Evolutionary conservation across 2,888 invertebrate genomes (phyloP).

Genomic region (Drosophila nigricruria): DNA sequence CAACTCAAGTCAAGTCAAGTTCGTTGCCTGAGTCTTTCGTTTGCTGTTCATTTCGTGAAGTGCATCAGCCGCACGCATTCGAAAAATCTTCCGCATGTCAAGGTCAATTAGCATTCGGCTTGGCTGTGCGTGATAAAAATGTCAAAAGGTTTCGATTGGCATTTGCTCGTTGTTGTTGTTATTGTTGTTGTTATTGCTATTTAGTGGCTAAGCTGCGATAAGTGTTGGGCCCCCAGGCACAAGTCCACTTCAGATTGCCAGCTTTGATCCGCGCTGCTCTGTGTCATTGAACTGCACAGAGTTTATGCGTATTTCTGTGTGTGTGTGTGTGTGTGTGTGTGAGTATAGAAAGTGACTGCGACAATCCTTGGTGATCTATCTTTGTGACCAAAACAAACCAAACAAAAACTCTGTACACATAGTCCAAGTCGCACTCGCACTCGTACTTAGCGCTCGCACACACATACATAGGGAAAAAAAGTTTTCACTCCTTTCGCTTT

Average conservation of each 20-base stretch:
- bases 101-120: slow-evolving; percentile 76
- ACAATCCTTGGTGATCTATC: slow-evolving; percentile 78
- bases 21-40: slow-evolving; percentile 63
- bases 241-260: slow-evolving; percentile 59
- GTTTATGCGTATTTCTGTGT: slow-evolving; percentile 6
- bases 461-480: slow-evolving; percentile 43
- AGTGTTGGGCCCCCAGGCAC: slow-evolving; percentile 62
- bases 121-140: slow-evolving; percentile 75
- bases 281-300: slow-evolving; percentile 57
- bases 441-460: slow-evolving; percentile 35
- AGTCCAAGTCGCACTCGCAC: slow-evolving; percentile 30
- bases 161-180: slow-evolving; percentile 40
- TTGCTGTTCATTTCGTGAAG: slow-evolving; percentile 46
- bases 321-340: slow-evolving; percentile 29
- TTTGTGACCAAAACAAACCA: slow-evolving; percentile 68
- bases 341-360: slow-evolving; percentile 66
- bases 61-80: slow-evolving; percentile 57
- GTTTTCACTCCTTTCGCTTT: slow-evolving; percentile 80
- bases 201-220: slow-evolving; percentile 69
- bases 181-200: slow-evolving; percentile 63
- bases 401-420: slow-evolving; percentile 42
- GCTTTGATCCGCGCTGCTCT: slow-evolving; percentile 39
- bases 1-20: too few species aligned
- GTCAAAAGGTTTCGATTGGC: slow-evolving; percentile 79
- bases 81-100: slow-evolving; percentile 78